Evolutionary conservation across 2,888 invertebrate species (phyloP).

Genomic region (Conomelus anceps): DNA sequence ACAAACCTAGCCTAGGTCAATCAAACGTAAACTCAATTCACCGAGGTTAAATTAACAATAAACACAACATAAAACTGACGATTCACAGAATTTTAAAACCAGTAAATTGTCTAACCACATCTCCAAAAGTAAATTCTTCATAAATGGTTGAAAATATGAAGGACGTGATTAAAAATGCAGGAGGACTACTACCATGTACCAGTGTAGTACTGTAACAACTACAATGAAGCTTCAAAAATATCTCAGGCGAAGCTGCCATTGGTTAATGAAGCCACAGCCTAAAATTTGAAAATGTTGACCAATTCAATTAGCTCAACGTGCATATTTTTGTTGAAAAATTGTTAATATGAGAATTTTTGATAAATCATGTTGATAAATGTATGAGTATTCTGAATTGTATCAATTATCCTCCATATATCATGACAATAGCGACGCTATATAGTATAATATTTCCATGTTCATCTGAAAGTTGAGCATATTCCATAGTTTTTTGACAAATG

Average conservation of each 20-base stretch:
- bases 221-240: neutral
- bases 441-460: too few relatives aligned
- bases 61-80: neutral
- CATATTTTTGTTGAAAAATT: neutral
- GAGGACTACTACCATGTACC: neutral
- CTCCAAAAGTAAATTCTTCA: neutral
- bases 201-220: neutral
- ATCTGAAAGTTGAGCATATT: too few relatives aligned
- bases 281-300: neutral
- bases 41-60: neutral
- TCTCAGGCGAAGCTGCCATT: neutral
- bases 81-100: neutral
- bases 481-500: too few relatives aligned
- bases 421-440: too few relatives aligned
- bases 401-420: too few relatives aligned
- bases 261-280: neutral
- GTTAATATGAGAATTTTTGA: neutral
- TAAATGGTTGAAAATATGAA: neutral
- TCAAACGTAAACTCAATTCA: neutral
- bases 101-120: neutral
- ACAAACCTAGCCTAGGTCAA: conserved; percentile 8
- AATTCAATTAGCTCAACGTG: neutral
- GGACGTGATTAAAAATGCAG: neutral
- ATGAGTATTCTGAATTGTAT: neutral
- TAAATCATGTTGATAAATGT: neutral